These are phyloP conservation scores for Candidula unifasciata DNA, from an alignment of 2,888 invertebrate genomes.

Conservation along the genomic window DNA sequence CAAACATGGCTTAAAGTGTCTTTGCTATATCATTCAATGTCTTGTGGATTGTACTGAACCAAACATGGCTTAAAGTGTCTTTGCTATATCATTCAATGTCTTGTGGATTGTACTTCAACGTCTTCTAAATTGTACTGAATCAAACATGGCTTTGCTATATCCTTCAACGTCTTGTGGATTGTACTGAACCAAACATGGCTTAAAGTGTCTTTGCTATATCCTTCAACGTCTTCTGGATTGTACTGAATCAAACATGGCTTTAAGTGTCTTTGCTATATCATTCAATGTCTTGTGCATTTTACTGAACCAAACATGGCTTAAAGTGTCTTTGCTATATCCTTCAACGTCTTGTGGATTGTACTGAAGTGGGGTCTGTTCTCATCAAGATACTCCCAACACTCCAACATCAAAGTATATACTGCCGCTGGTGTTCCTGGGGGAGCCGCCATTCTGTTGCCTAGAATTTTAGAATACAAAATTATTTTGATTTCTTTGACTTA, in stretches of 20 bases:
- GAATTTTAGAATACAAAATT: conserved; percentile 8
- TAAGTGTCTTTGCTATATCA: not conserved
- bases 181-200: too few relatives aligned
- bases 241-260: too few relatives aligned
- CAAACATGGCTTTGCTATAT: too few relatives aligned
- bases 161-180: conserved; percentile 79
- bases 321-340: not conserved
- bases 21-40: too few relatives aligned
- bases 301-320: conserved; percentile 86
- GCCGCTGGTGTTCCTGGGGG: conserved; percentile 92
- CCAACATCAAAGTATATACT: conserved; percentile 92
- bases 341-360: conserved; percentile 81
- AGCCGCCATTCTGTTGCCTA: conserved; percentile 95
- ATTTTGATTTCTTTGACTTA: not conserved
- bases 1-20: too few relatives aligned
- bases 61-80: not conserved
- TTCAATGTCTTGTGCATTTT: conserved; percentile 81
- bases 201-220: too few relatives aligned
- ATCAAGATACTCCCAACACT: conserved; percentile 95
- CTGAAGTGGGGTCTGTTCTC: conserved; percentile 94
- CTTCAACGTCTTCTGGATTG: too few relatives aligned
- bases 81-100: not conserved
- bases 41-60: too few relatives aligned
- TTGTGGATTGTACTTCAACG: too few relatives aligned
- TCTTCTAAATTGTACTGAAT: not conserved